Evolutionary conservation across 2,113 vertebrate genomes (phyloP).

Genomic region (Lasiurus borealis): DNA sequence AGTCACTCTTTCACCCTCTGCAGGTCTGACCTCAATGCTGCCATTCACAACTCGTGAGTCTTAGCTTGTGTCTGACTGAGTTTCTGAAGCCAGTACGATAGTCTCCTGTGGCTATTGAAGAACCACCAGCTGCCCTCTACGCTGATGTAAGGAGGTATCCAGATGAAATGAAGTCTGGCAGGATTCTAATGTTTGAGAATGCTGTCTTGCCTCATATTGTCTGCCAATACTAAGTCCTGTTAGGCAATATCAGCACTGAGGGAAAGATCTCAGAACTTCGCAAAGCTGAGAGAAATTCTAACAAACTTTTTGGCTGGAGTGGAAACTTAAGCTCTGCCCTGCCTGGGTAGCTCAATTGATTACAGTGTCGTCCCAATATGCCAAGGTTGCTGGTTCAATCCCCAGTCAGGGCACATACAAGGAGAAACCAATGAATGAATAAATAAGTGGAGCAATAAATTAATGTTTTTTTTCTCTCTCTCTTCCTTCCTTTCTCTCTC

Average conservation of each 20-base stretch:
- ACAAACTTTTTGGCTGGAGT: constrained; percentile 92
- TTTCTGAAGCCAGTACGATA: constrained; percentile 94
- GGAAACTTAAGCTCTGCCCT: constrained; percentile 86
- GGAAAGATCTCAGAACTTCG: constrained; percentile 92
- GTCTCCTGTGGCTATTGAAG: constrained; percentile 94
- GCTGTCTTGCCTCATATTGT: constrained; percentile 92
- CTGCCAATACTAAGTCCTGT: constrained; percentile 92
- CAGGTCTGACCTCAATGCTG: constrained; percentile 92
- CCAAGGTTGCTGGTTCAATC: neutral
- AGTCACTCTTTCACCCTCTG: constrained; percentile 94
- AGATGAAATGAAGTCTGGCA: constrained; percentile 95
- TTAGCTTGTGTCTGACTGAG: constrained; percentile 93
- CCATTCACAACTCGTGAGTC: constrained; percentile 93
- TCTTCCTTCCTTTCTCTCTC: too few species aligned
- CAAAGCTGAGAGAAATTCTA: constrained; percentile 92
- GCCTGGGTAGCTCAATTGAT: neutral
- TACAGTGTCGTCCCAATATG: neutral
- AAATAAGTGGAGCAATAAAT: neutral
- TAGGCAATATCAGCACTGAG: constrained; percentile 89
- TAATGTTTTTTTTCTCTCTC: neutral
- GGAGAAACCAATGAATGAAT: neutral
- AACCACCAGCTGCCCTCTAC: constrained; percentile 93
- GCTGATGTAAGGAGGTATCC: constrained; percentile 93
- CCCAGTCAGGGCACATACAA: neutral
- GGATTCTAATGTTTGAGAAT: constrained; percentile 95